Base-by-base conservation (phyloP, 2,113 vertebrate species). In the Corythornis madagascariensis region DNA sequence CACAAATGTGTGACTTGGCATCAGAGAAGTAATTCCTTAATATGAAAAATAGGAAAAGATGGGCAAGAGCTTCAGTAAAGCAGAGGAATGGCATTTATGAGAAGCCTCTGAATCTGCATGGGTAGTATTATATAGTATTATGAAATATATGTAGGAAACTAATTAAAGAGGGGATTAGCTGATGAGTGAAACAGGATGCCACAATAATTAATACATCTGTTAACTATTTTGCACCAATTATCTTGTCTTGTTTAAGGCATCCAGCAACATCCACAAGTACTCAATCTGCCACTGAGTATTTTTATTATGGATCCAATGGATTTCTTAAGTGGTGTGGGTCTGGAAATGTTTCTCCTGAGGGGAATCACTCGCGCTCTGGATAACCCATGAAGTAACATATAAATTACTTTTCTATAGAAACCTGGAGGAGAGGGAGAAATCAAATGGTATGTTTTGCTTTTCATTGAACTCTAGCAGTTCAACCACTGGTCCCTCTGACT, bases 101-200 rank as follows among this genome's bases (percentile, higher is more conserved):
- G 71, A 33, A 70, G 56, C 35, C 66, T 42, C 0, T 38, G 80
- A 73, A 86, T 70, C 60, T 50, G 21, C 45, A 13, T 4, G 28
- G 59, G 8, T 16, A 7, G 42, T 48, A 33, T 82, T 57, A 9
- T 21, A 7, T 5, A 65, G 86, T 82, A 55, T 90, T 92, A 57
- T 53, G 88, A 88, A 93, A 86, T 65, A 10, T 4, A 4, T 26
- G 16, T 59, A 83, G 85, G 91, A 85, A 92, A 87, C 87, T 93
- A 93, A 96, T 95, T 90, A 87, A 84, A 83, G 91, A 87, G 74
- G 43, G 84, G 56, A 83, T 95, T 84, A 89, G 67, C 64, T 48
- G 52, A 73, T 40, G 52, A 70, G 83, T 65, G 70, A 81, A 92
- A 60, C 81, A 31, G 78, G 86, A 96, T 95, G 93, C 92, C 89